These are phyloP conservation scores for Urosaurus nigricauda DNA, from an alignment of 2,797 vertebrate species.

Conservation along the genomic window DNA sequence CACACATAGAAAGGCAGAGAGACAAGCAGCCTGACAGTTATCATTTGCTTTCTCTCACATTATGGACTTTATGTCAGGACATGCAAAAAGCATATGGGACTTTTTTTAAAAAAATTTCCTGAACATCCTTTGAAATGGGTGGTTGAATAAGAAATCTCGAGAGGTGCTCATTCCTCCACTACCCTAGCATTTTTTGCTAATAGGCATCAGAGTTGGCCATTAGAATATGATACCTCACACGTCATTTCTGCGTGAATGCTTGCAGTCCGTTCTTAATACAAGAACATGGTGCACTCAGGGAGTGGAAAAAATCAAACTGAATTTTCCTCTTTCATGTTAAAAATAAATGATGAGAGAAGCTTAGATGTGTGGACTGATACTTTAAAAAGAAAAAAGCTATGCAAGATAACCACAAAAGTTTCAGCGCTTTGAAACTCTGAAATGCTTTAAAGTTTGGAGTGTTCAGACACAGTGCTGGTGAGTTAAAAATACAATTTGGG, in stretches of 20 bases:
- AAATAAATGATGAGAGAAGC: neutral
- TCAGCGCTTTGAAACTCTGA: neutral
- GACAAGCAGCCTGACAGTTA: neutral
- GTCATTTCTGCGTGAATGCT: neutral
- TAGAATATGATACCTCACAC: neutral
- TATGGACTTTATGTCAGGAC: neutral
- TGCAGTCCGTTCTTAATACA: neutral
- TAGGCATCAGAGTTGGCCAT: neutral
- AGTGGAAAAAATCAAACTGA: conserved; percentile 12
- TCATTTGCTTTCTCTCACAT: neutral
- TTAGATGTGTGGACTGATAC: neutral
- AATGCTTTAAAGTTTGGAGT: neutral
- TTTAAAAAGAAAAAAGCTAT: neutral
- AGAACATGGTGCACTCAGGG: neutral
- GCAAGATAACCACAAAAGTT: neutral
- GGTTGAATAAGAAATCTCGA: neutral
- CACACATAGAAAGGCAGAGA: neutral
- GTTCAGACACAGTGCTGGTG: neutral
- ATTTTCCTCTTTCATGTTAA: conserved; percentile 19
- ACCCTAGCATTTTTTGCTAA: neutral
- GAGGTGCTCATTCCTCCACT: neutral
- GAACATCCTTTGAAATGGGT: neutral
- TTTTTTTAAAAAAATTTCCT: neutral
- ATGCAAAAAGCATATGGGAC: neutral
- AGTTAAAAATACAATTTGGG: neutral